A percentile compares a stretch with the other conserved stretches of the same genome.
phyloP scores from a whole-genome alignment of 2,113 vertebrate genomes.

The Xenopus borealis region DNA sequence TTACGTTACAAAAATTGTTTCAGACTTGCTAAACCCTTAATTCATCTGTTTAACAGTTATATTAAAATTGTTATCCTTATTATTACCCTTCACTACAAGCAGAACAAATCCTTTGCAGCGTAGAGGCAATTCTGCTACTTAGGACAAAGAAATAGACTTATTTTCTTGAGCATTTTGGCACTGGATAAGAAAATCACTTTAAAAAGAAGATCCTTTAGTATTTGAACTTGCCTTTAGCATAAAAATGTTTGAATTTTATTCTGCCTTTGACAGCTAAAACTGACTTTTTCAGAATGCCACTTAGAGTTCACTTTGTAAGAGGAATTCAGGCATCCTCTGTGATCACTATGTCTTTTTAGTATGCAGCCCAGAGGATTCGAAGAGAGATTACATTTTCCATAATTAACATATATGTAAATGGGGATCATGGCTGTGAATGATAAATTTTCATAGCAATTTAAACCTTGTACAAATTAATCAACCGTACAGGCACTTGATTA shows the following conservation, averaged over 20 bases:
- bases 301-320: conserved; percentile 68
- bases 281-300: conserved; percentile 58
- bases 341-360: conserved; percentile 78
- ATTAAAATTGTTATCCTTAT: conserved; percentile 51
- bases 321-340: conserved; percentile 66
- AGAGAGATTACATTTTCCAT: conserved; percentile 83
- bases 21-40: conserved; percentile 54
- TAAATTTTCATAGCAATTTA: conserved; percentile 88
- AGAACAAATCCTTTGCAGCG: conserved; percentile 47
- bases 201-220: conserved; percentile 57
- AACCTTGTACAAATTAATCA: conserved; percentile 87
- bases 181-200: conserved; percentile 60
- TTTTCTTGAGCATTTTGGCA: conserved; percentile 53
- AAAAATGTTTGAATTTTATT: conserved; percentile 62
- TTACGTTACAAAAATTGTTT: conserved; percentile 59
- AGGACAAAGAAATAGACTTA: conserved; percentile 48
- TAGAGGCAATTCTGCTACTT: conserved; percentile 47
- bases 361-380: conserved; percentile 80
- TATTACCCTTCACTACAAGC: conserved; percentile 51
- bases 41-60: conserved; percentile 53
- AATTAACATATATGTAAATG: conserved; percentile 88
- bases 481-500: conserved; percentile 83
- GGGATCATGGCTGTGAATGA: conserved; percentile 85
- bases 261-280: conserved; percentile 58
- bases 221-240: conserved; percentile 62